phyloP scores from a whole-genome alignment of 2,113 vertebrate species.

The Jacana jacana region DNA sequence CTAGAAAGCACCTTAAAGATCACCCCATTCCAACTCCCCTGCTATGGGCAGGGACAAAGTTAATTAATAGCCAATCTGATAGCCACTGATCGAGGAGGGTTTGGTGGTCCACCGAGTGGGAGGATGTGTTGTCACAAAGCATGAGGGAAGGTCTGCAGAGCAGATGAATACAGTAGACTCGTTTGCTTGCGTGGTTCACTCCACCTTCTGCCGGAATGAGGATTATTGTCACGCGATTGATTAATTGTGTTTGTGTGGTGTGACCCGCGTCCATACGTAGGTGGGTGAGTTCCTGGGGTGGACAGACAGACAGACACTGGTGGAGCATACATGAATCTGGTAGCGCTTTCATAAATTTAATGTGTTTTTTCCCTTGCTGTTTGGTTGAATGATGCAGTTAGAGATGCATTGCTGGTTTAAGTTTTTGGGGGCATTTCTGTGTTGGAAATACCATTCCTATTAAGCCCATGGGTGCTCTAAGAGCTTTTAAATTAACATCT shows the following conservation, averaged over 20 bases:
- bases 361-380: not conserved
- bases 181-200: not conserved
- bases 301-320: not conserved
- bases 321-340: not conserved
- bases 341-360: not conserved
- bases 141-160: not conserved
- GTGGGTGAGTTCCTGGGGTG: not conserved
- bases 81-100: not conserved
- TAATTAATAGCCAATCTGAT: too few species aligned
- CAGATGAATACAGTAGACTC: not conserved
- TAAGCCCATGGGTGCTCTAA: not conserved
- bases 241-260: not conserved
- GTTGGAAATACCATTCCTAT: not conserved
- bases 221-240: not conserved
- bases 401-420: not conserved
- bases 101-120: not conserved
- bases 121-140: not conserved
- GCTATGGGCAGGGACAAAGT: too few species aligned
- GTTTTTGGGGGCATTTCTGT: not conserved
- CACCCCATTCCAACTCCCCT: too few species aligned
- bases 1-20: too few species aligned
- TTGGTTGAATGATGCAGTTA: not conserved
- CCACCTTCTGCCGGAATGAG: fast-evolving
- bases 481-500: not conserved
- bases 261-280: fast-evolving